phyloP scores from a whole-genome alignment of 2,888 invertebrate genomes.

The Caenorhabditis sp. region DNA sequence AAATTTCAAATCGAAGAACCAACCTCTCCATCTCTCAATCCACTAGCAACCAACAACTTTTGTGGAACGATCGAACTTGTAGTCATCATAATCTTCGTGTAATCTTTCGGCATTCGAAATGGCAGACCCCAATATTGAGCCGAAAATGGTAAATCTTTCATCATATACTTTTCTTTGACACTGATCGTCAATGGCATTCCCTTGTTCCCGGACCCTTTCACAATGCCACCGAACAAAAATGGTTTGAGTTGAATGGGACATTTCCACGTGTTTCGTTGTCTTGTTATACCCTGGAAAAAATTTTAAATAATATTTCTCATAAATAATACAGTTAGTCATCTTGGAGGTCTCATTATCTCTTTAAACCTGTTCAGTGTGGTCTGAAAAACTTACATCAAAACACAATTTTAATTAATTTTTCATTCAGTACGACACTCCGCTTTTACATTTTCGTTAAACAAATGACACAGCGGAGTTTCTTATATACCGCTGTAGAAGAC shows the following conservation, averaged over 20 bases:
- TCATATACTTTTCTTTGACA: constrained; percentile 37
- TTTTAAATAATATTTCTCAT: too few relatives aligned
- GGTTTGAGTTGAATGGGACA: constrained; percentile 34
- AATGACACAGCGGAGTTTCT: too few relatives aligned
- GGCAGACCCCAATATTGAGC: constrained; percentile 38
- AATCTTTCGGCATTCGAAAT: constrained; percentile 29
- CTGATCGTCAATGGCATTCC: constrained; percentile 22
- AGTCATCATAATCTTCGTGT: constrained; percentile 31
- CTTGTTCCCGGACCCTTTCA: constrained; percentile 17
- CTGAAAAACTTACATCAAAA: too few relatives aligned
- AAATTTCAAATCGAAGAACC: background rate
- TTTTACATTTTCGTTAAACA: too few relatives aligned
- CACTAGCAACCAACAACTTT: constrained; percentile 27
- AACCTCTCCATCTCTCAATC: constrained; percentile 17
- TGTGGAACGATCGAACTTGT: constrained; percentile 29
- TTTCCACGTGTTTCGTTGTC: constrained; percentile 26
- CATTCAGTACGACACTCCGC: too few relatives aligned
- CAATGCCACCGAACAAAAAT: constrained; percentile 21
- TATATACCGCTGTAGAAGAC: too few relatives aligned
- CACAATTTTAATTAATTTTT: too few relatives aligned
- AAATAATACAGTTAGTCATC: too few relatives aligned
- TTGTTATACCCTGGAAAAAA: constrained; percentile 20
- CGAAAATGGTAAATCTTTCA: constrained; percentile 28
- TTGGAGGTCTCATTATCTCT: too few relatives aligned
- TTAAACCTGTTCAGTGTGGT: too few relatives aligned